Base-by-base conservation (phyloP, 2,113 vertebrate genomes). In the Circaetus gallicus region DNA sequence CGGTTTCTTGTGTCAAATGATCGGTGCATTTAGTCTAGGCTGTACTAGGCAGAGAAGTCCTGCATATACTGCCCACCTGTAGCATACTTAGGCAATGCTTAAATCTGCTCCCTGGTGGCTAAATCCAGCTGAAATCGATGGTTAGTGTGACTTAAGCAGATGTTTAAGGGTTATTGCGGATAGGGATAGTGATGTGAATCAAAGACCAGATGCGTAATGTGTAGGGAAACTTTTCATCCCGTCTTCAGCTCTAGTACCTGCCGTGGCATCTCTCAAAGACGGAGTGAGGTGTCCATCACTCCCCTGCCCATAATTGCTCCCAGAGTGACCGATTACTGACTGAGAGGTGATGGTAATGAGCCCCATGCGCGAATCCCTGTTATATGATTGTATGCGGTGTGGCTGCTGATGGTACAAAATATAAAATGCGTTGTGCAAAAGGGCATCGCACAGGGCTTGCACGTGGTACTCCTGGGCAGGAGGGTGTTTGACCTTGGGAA, bases 301-400 rank as follows among this genome's bases (percentile, higher is more conserved):
- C 58, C 45, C 6, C 13, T 26, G 15, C 34, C 65, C 59, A 1
- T 83, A 83, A 53, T 66, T 78, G 38, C 72, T 83, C 65, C 66
- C 52, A 12, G 17, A 59, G 50, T 24, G 58, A 32, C 71, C 1
- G 34, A 47, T 59, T 45, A 40, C 13, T 1, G 32, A 14, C 14
- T 9, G 32, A 21, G 49, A 28, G 42, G 34, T 10, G 58, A 45
- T 6, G 12, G 20, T 47, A 53, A 59, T 0, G 19, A 76, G 49
- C 18, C 16, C 15, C 15, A 2, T 3, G 7, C 40, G 10, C 0
- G 7, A 18, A 67, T 59, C 47, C 16, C 11, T 16, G 1, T 7
- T 19, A 11, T 0, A 0, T 0, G 22, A 16, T 12, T 20, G n/a
- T 7, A 3, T 8, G 17, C 2, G 0, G 14, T 1, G 7, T 2